Conservation (phyloP, 2,888 invertebrate genomes). For the Subacronicta megacephala region DNA sequence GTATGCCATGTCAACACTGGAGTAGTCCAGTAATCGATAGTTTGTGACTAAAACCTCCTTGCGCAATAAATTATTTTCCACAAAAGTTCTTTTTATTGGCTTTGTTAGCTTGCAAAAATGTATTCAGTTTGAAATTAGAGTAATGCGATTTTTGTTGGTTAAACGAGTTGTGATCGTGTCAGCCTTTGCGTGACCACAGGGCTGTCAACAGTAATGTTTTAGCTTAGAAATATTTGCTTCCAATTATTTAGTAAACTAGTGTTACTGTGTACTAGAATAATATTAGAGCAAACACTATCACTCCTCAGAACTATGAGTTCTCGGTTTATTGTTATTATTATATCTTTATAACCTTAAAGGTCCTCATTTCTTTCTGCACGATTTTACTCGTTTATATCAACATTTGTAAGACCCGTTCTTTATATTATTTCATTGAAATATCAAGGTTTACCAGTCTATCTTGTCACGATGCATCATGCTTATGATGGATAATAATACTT, state of each 20-base stretch:
- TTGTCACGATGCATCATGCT: slow-evolving; percentile 12
- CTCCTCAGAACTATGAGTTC: no score
- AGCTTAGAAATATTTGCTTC: neutral
- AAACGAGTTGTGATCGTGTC: neutral
- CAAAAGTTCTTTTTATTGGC: no score
- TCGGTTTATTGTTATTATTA: neutral
- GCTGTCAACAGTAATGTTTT: neutral
- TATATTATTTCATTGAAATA: slow-evolving; percentile 19
- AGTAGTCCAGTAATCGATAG: no score
- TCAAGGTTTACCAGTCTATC: slow-evolving; percentile 21
- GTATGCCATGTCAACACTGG: no score
- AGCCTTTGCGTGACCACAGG: slow-evolving; percentile 1
- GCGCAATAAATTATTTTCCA: no score
- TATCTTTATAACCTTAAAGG: neutral
- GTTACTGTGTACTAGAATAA: neutral
- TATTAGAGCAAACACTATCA: neutral
- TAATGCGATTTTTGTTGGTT: no score
- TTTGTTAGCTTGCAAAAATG: no score
- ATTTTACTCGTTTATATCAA: slow-evolving; percentile 14
- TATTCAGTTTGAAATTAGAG: no score
- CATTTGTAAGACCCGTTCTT: slow-evolving; percentile 4
- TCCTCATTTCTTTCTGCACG: neutral
- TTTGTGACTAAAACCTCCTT: no score
- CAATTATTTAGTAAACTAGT: neutral
- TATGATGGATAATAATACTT: no score